Base-by-base conservation (phyloP, 2,797 vertebrate genomes). In the Tarsius wallacei region DNA sequence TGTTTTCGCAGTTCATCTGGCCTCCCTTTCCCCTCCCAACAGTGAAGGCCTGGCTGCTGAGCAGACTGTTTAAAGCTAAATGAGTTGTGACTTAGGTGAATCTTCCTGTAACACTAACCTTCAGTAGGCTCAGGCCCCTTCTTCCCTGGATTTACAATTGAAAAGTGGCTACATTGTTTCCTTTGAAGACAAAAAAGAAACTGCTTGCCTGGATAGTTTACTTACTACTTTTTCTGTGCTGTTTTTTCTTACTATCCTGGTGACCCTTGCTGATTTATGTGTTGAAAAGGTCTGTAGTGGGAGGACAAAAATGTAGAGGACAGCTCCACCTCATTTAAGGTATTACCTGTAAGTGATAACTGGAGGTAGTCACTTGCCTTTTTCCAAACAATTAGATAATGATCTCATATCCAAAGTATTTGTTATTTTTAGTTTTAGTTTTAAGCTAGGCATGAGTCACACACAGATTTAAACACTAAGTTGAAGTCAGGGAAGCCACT, bases 361-460 rank as follows among this genome's bases (percentile, higher is more conserved):
- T 96, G 51, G 36, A 64, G 61, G 51, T 53, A 76, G n/a, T 82
- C 84, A 47, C 63, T 78, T 90, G 24, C n/a, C 28, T 91, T 93
- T 77, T 90, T 63, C 61, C 15, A 80, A 88, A 47, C 81, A 93
- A 55, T 86, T 81, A 76, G 63, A 53, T 80, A 33, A 42, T 73
- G 7, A 87, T 87, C 63, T 83, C 78, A 7, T 84, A 85, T 36
- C 59, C 64, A 87, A 33, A 96, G 49, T 76, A 74, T 51, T 64
- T 73, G 42, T 64, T 64, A 68, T 94, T 17, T 94, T 93, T 86
- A 71, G 22, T 90, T 93, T 89, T 90, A 80, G 63, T 94, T 96
- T 95, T 90, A 92, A 90, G 49, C 59, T 90, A 83, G 80, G 64
- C 21, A 64, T 89, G 47, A 94, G 64, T 92, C 76, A 86, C 16